phyloP scores from a whole-genome alignment of 2,888 invertebrate genomes.

The Napeogenes inachia region DNA sequence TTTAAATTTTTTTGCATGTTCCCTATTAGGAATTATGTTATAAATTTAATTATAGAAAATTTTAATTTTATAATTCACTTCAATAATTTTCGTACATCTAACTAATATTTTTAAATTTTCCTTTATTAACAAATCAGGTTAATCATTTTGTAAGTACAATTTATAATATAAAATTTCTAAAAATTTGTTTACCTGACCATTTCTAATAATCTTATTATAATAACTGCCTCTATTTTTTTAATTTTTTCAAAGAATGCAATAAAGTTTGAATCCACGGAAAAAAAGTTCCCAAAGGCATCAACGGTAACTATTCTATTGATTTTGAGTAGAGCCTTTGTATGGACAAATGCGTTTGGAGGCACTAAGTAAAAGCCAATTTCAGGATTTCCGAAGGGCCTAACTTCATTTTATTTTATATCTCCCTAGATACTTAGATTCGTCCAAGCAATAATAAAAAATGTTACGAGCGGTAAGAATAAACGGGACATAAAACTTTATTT shows the following conservation, averaged over 20 bases:
- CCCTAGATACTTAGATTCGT: constrained; percentile 75
- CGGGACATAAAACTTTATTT: constrained; percentile 7
- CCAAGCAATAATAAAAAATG: constrained; percentile 75
- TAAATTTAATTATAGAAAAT: too few species aligned
- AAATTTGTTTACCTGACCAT: too few species aligned
- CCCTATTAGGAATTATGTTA: too few species aligned
- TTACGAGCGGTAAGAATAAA: constrained; percentile 49
- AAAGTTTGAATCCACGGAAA: not conserved
- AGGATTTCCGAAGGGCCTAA: constrained; percentile 77
- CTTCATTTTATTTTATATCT: constrained; percentile 77
- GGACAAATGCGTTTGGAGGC: constrained; percentile 45
- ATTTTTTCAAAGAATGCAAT: not conserved
- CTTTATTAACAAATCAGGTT: too few species aligned
- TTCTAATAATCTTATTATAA: too few species aligned
- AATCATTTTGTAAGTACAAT: too few species aligned
- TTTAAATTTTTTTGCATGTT: too few species aligned
- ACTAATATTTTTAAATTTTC: too few species aligned
- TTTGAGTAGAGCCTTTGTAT: constrained; percentile 61
- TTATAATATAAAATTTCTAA: too few species aligned
- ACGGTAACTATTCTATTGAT: constrained; percentile 67
- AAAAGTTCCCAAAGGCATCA: constrained; percentile 63
- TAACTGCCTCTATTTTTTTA: too few species aligned
- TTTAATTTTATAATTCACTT: too few species aligned
- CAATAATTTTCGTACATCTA: too few species aligned
- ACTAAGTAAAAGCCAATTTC: constrained; percentile 72